Evolutionary conservation across 1,140 invertebrate genomes (phyloP).

Genomic region (Globodera rostochiensis): DNA sequence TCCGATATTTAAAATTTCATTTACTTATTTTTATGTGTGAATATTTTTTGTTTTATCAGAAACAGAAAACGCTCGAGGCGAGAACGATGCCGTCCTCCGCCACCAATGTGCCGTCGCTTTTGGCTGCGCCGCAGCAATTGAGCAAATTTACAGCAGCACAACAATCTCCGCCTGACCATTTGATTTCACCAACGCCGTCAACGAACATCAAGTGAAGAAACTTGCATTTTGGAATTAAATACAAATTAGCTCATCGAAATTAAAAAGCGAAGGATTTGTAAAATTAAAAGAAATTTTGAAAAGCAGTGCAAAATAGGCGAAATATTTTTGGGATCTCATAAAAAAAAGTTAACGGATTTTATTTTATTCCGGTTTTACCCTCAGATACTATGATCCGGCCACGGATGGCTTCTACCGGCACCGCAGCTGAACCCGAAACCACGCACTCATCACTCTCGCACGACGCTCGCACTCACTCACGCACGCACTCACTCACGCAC

Average conservation of each 20-base stretch:
- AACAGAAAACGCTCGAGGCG: slow-evolving; percentile 5
- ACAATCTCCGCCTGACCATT: slow-evolving; percentile 30
- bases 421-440: no score
- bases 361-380: neutral
- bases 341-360: no score
- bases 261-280: neutral
- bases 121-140: slow-evolving; percentile 16
- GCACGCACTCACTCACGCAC: no score
- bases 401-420: slow-evolving; percentile 60
- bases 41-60: slow-evolving; percentile 14
- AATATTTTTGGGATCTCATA: no score
- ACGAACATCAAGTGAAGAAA: slow-evolving; percentile 1
- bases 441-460: no score
- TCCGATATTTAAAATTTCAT: no score
- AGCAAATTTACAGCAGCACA: slow-evolving; percentile 40
- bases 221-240: no score
- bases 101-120: slow-evolving; percentile 19
- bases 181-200: neutral
- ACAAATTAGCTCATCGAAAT: neutral
- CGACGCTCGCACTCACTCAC: no score
- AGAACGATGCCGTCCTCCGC: neutral
- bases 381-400: slow-evolving; percentile 58
- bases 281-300: neutral
- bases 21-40: no score
- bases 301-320: no score